Evolutionary conservation across 2,113 vertebrate species (phyloP).

Genomic region (Trichechus manatus): DNA sequence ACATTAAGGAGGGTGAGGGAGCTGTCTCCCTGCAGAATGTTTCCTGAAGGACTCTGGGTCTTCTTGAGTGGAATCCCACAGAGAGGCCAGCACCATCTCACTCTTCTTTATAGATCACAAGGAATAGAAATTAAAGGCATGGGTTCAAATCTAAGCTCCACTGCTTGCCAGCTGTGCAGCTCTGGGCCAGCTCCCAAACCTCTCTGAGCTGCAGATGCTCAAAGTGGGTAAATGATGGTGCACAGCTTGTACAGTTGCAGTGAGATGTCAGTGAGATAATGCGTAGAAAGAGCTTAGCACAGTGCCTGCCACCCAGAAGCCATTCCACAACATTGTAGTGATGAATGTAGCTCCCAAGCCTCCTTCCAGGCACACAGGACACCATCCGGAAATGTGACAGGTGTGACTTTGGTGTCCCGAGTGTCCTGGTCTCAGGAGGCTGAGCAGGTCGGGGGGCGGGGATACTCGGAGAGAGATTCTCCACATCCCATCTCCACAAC

Average conservation of each 20-base stretch:
- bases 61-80: not conserved
- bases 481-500: not conserved
- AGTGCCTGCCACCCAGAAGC: not conserved
- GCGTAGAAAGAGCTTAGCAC: not conserved
- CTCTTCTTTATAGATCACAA: not conserved
- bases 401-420: constrained; percentile 63
- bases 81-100: not conserved
- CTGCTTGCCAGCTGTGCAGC: constrained; percentile 16
- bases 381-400: not conserved
- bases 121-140: constrained; percentile 29
- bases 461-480: constrained; percentile 70
- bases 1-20: not conserved
- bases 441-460: constrained; percentile 57
- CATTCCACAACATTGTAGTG: not conserved
- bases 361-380: not conserved
- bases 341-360: not conserved
- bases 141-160: not conserved
- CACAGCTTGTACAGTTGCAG: not conserved
- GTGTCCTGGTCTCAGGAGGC: constrained; percentile 76
- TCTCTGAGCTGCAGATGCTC: constrained; percentile 56
- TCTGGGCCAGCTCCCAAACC: not conserved
- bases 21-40: not conserved
- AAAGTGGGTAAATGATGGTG: not conserved
- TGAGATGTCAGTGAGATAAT: not conserved
- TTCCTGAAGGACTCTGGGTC: not conserved